Conservation (phyloP, 2,113 vertebrate species). For the Leptobrachium leishanense region DNA sequence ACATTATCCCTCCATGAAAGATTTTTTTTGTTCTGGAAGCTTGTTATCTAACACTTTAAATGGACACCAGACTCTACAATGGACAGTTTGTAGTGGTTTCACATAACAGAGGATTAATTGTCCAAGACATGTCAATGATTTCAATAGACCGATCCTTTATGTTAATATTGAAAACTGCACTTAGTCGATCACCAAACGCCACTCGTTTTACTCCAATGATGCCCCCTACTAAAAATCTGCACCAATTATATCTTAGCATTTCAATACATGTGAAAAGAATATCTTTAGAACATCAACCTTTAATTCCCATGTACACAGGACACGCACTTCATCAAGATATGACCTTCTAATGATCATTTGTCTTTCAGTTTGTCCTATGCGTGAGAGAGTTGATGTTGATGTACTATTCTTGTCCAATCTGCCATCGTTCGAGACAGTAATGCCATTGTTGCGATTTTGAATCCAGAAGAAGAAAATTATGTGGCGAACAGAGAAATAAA, state of each 20-base stretch:
- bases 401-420: slow-evolving; percentile 6
- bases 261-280: too few relatives aligned
- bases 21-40: slow-evolving; percentile 2
- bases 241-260: too few relatives aligned
- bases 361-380: background rate
- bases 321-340: background rate
- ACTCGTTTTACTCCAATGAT: background rate
- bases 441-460: slow-evolving; percentile 16
- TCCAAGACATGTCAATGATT: slow-evolving; percentile 1
- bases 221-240: too few relatives aligned
- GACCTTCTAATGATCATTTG: background rate
- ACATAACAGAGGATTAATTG: slow-evolving; percentile 24
- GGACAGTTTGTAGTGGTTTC: slow-evolving; percentile 1
- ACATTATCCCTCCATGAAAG: slow-evolving; percentile 4
- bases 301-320: too few relatives aligned
- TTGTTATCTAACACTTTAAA: slow-evolving; percentile 6
- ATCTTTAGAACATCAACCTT: too few relatives aligned
- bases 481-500: slow-evolving; percentile 6
- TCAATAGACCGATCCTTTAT: slow-evolving; percentile 5
- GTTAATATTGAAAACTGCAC: background rate
- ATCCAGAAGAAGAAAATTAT: background rate
- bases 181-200: background rate
- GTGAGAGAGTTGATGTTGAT: background rate
- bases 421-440: slow-evolving; percentile 30
- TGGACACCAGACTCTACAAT: slow-evolving; percentile 1